Base-by-base conservation (phyloP, 2,888 invertebrate species). In the Iselma pallidipennis region DNA sequence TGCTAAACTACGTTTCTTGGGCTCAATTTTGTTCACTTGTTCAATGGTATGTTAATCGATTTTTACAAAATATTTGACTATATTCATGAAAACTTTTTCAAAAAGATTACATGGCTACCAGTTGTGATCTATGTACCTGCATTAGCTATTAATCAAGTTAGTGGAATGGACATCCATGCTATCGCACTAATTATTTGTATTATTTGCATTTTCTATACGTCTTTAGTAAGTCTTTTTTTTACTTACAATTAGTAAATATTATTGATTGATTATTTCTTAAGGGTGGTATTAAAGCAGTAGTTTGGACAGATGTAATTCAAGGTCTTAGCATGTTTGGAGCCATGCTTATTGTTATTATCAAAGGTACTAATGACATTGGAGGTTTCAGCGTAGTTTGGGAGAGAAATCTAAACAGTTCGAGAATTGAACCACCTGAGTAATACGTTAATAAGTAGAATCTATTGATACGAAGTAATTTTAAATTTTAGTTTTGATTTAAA, bases 151-250 rank as follows among this genome's bases (percentile, higher is more conserved):
- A 37, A 37, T 14, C 37, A 37, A 92, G 94, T 95, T 23, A 95
- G 94, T 65, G 94, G 94, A 53, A 86, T 94, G 10, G 88, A 91
- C 71, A 87, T 94, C 48, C 92, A 94, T 79, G 82, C 91, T 37
- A 89, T 94, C 14, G 92, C 94, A 1, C 89, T 93, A 2, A 87
- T 92, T 45, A 92, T 94, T 2, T 94, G 94, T 77, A 80, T 86
- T 71, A 91, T 94, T 67, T 92, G 94, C 84, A 90, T 92, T 75
- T 91, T 94, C 78, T 95, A 95, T 75, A 94, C 93, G 0, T 90
- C 91, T 70, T 86, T 91, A 78, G 92, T 92, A 83, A 86, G 89
- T 85, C 12, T 31, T n/a, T n/a, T n/a, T n/a, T n/a, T 37, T 37
- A 3, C 5, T 37, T 2, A 31, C 12, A 31, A n/a, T n/a, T n/a